Percentiles rank a stretch among this genome's conserved stretches.
Conservation (phyloP, 2,888 invertebrate genomes). For the Andrena dorsata region DNA sequence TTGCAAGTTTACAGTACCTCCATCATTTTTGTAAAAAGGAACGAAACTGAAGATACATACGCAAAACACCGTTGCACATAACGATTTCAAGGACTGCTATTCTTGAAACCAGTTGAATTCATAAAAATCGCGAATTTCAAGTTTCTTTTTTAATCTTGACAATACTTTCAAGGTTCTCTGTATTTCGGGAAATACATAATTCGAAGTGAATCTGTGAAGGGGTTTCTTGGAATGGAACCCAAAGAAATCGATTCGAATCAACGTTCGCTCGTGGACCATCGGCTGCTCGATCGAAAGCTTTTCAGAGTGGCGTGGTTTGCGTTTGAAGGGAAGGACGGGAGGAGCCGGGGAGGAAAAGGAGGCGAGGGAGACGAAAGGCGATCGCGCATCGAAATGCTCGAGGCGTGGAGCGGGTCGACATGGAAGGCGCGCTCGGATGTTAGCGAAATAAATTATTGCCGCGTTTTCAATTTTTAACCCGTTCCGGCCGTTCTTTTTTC, state of each 20-base stretch:
- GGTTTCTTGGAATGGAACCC: background rate
- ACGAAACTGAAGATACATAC: no score
- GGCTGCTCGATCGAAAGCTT: conserved; percentile 3
- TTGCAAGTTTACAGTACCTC: no score
- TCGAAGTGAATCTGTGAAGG: no score
- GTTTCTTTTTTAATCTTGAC: background rate
- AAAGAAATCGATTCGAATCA: background rate
- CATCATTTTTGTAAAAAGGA: no score
- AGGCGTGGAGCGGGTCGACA: conserved; percentile 61
- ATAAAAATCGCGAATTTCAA: background rate
- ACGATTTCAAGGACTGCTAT: background rate
- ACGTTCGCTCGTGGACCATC: background rate
- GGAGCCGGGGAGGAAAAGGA: background rate
- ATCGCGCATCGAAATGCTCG: conserved; percentile 65
- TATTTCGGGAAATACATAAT: background rate
- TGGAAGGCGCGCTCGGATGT: conserved; percentile 55
- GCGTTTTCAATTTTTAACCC: conserved; percentile 68
- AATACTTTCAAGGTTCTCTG: background rate
- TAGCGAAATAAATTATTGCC: conserved; percentile 69
- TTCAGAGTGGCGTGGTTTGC: background rate
- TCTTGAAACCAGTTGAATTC: background rate
- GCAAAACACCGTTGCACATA: background rate
- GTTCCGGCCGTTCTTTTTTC: conserved; percentile 57
- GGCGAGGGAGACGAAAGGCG: conserved; percentile 37
- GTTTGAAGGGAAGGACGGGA: background rate